phyloP scores from a whole-genome alignment of 2,888 invertebrate genomes.

The Drosophila pseudotakahashii region DNA sequence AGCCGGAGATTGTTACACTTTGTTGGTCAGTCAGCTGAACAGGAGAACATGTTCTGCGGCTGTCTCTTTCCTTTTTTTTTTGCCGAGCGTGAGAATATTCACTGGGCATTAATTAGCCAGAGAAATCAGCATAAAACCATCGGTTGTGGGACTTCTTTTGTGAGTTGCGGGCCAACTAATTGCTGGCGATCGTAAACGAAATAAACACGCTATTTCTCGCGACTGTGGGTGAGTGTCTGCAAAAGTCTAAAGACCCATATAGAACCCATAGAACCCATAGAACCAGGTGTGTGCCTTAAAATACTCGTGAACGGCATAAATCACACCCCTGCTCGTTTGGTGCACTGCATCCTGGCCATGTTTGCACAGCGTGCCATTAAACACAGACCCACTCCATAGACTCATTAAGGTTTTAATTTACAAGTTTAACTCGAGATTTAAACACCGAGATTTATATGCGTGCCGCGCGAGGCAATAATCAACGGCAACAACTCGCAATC shows the following conservation, averaged over 20 bases:
- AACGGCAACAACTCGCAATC: conserved; percentile 62
- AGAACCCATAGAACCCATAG: neutral
- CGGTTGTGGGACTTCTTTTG: conserved; percentile 47
- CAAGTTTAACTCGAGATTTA: conserved; percentile 68
- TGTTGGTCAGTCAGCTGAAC: conserved; percentile 39
- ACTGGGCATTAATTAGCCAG: conserved; percentile 72
- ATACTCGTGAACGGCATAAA: conserved; percentile 54
- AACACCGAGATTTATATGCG: conserved; percentile 74
- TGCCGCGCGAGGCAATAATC: conserved; percentile 64
- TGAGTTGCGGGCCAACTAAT: conserved; percentile 29
- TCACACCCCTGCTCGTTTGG: conserved; percentile 38
- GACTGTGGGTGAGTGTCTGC: conserved; percentile 10
- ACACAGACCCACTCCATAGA: conserved; percentile 37
- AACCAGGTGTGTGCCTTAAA: conserved; percentile 18
- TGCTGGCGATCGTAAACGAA: conserved; percentile 26
- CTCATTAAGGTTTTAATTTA: conserved; percentile 77
- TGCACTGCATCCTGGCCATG: conserved; percentile 17
- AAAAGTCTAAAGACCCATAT: neutral
- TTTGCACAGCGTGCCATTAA: conserved; percentile 52
- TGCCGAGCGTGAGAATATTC: conserved; percentile 70
- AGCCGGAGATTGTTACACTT: conserved; percentile 62
- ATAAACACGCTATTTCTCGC: conserved; percentile 21
- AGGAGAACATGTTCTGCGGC: conserved; percentile 39
- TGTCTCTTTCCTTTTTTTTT: conserved; percentile 1
- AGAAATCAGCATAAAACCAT: conserved; percentile 65